Conservation (phyloP, 1,140 invertebrate species). For the Rhyzopertha dominica region DNA sequence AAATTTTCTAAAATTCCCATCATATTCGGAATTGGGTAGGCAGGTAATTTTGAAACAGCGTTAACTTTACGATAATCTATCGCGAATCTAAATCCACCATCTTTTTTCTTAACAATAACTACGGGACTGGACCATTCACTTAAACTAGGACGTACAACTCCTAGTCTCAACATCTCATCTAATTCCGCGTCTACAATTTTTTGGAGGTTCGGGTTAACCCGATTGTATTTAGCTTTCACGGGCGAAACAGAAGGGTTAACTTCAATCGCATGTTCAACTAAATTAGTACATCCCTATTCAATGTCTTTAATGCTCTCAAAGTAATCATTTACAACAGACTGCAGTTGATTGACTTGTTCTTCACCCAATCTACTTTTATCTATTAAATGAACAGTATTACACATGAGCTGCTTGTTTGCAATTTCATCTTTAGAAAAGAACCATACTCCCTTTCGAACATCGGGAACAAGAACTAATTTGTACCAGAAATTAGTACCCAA, state of each 20-base stretch:
- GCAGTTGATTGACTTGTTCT: no score
- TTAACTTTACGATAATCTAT: conserved; percentile 9
- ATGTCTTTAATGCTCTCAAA: background rate
- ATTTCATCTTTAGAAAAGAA: no score
- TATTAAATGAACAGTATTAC: no score
- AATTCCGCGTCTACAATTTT: conserved; percentile 13
- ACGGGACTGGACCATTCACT: conserved; percentile 13
- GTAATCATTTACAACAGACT: background rate
- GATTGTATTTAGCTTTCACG: conserved; percentile 26
- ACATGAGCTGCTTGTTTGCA: no score
- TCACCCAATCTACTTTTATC: no score
- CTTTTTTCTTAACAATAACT: conserved; percentile 23
- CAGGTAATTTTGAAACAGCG: conserved; percentile 24
- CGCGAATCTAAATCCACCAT: conserved; percentile 13
- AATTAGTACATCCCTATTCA: conserved; percentile 4
- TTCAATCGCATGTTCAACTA: conserved; percentile 1
- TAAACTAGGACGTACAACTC: background rate
- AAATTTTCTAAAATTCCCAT: conserved; percentile 26
- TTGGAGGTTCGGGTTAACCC: conserved; percentile 18
- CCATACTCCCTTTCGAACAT: no score
- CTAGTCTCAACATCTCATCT: background rate
- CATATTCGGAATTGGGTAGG: conserved; percentile 22
- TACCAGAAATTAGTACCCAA: no score
- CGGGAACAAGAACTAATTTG: no score
- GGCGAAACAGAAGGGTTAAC: no score